phyloP scores from a whole-genome alignment of 2,113 vertebrate genomes.

The Hymenochirus boettgeri region DNA sequence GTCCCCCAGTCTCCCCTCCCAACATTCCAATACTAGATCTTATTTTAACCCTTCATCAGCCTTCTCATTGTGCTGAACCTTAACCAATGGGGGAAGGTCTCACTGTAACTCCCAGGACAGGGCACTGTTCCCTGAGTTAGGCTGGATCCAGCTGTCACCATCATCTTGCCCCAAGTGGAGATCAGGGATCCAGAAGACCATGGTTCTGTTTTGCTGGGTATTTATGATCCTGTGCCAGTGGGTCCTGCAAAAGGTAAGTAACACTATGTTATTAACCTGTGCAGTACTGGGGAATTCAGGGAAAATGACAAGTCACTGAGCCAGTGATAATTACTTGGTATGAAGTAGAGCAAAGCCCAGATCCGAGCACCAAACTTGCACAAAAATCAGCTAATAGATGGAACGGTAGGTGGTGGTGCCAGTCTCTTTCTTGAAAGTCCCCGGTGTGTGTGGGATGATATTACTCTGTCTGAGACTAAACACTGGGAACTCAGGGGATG shows the following conservation, averaged over 20 bases:
- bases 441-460: constrained; percentile 23
- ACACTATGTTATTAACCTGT: constrained; percentile 2
- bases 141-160: constrained; percentile 7
- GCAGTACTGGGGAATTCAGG: not conserved
- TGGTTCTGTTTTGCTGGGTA: constrained; percentile 42
- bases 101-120: constrained; percentile 20
- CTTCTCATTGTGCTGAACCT: constrained; percentile 13
- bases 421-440: constrained; percentile 22
- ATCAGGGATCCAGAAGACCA: constrained; percentile 10
- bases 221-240: constrained; percentile 40
- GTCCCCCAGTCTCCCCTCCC: not conserved
- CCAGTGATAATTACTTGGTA: not conserved
- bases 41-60: not conserved
- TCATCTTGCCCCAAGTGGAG: constrained; percentile 14
- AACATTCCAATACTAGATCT: not conserved
- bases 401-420: constrained; percentile 15
- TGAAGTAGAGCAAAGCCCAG: not conserved
- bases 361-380: constrained; percentile 16
- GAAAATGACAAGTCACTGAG: not conserved
- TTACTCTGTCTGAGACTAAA: constrained; percentile 17
- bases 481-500: constrained; percentile 21
- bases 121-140: constrained; percentile 21
- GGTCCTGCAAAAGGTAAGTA: constrained; percentile 54
- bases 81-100: constrained; percentile 36
- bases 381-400: not conserved